These are phyloP conservation scores for Platichthys stellatus DNA, from an alignment of 2,113 vertebrate species.

Conservation along the genomic window DNA sequence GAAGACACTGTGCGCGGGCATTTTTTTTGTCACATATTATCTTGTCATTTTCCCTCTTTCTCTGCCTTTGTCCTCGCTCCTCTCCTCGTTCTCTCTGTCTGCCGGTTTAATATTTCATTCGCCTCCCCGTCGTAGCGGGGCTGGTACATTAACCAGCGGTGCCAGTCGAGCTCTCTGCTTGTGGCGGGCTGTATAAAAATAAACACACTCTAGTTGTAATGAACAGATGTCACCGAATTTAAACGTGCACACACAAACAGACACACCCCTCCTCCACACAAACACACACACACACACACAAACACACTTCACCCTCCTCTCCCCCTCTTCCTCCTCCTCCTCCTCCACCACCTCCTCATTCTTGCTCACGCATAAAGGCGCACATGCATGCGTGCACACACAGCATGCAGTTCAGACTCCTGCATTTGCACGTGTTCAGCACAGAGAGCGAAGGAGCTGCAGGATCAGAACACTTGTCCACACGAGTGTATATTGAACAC, in stretches of 20 bases:
- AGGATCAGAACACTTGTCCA: constrained; percentile 46
- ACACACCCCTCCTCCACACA: constrained; percentile 28
- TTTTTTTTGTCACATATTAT: constrained; percentile 71
- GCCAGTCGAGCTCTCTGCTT: constrained; percentile 82
- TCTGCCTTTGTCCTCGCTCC: constrained; percentile 54
- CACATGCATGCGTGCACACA: constrained; percentile 63
- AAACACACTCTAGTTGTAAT: constrained; percentile 86
- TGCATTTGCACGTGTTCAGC: constrained; percentile 38
- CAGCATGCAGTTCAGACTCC: constrained; percentile 30
- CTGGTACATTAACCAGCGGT: constrained; percentile 83
- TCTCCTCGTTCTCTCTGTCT: constrained; percentile 58
- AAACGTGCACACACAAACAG: constrained; percentile 60
- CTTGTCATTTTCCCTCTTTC: constrained; percentile 57
- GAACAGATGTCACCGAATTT: constrained; percentile 86
- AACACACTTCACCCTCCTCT: constrained; percentile 50
- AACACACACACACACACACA: constrained; percentile 31
- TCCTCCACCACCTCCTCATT: constrained; percentile 41
- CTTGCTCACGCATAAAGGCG: constrained; percentile 59
- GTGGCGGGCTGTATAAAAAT: constrained; percentile 85
- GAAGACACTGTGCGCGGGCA: constrained; percentile 24
- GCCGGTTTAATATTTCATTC: constrained; percentile 81
- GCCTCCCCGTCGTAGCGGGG: constrained; percentile 64
- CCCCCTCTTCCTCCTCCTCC: constrained; percentile 15
- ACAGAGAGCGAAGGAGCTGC: constrained; percentile 16
- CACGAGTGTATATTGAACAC: constrained; percentile 28